Conservation (phyloP, 2,797 vertebrate species). For the Sebastes flavidus region DNA sequence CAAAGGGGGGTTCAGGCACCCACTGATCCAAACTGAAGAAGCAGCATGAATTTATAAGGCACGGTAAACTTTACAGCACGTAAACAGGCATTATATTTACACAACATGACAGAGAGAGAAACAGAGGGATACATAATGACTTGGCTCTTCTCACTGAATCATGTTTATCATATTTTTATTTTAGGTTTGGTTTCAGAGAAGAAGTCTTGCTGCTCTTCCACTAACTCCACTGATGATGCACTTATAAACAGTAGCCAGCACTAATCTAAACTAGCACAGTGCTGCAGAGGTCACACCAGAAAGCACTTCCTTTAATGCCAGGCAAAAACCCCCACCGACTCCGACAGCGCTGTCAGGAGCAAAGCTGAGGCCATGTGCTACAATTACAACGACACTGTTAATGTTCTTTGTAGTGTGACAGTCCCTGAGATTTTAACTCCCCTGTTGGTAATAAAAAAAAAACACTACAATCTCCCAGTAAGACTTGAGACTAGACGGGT, state of each 20-base stretch:
- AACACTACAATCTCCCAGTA: neutral
- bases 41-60: neutral
- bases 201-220: neutral
- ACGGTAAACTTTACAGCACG: neutral
- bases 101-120: neutral
- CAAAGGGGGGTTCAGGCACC: neutral
- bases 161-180: neutral
- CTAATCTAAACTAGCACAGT: neutral
- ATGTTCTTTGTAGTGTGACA: neutral
- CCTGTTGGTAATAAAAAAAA: neutral
- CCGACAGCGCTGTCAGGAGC: too few species aligned
- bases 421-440: neutral
- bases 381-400: neutral
- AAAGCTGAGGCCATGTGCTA: neutral
- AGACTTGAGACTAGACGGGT: neutral
- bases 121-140: neutral
- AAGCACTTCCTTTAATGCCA: neutral
- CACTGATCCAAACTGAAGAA: conserved; percentile 15
- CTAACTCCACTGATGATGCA: neutral
- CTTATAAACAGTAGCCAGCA: too few species aligned
- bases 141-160: neutral
- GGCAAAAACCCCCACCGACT: too few species aligned
- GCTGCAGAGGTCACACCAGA: neutral
- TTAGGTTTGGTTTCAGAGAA: neutral
- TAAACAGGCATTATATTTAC: neutral